Conservation (phyloP, 2,888 invertebrate genomes). For the Mechanitis mazaeus region DNA sequence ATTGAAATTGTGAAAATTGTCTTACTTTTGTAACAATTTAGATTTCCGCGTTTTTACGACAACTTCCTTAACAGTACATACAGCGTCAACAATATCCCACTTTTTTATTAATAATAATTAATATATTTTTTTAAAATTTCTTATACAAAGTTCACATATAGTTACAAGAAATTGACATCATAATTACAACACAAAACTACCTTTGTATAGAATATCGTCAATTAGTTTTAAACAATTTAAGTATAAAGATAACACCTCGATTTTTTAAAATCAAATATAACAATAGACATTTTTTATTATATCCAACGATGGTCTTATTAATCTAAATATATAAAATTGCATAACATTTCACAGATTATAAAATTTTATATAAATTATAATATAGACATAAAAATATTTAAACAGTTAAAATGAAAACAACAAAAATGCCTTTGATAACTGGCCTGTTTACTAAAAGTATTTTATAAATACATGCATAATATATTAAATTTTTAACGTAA, state of each 20-base stretch:
- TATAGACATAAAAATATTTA: slow-evolving; percentile 1
- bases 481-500: neutral
- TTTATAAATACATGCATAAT: slow-evolving; percentile 5
- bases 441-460: neutral
- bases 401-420: slow-evolving; percentile 4
- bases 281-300: slow-evolving; percentile 1
- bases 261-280: neutral
- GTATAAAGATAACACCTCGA: neutral
- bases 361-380: slow-evolving; percentile 5
- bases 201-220: slow-evolving; percentile 44
- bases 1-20: slow-evolving; percentile 72
- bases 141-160: slow-evolving; percentile 59
- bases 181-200: slow-evolving; percentile 62
- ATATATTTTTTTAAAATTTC: slow-evolving; percentile 41
- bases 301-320: slow-evolving; percentile 1
- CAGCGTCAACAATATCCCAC: slow-evolving; percentile 56
- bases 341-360: neutral
- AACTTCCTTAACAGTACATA: slow-evolving; percentile 48
- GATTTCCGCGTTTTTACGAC: slow-evolving; percentile 51
- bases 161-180: slow-evolving; percentile 65
- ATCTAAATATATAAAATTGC: slow-evolving; percentile 1
- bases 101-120: slow-evolving; percentile 50
- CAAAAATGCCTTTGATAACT: neutral
- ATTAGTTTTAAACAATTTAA: neutral
- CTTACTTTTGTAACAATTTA: slow-evolving; percentile 56